A percentile compares a stretch with the other conserved stretches of the same genome.
Evolutionary conservation across 2,113 vertebrate genomes (phyloP).

Genomic region (Phalacrocorax aristotelis): DNA sequence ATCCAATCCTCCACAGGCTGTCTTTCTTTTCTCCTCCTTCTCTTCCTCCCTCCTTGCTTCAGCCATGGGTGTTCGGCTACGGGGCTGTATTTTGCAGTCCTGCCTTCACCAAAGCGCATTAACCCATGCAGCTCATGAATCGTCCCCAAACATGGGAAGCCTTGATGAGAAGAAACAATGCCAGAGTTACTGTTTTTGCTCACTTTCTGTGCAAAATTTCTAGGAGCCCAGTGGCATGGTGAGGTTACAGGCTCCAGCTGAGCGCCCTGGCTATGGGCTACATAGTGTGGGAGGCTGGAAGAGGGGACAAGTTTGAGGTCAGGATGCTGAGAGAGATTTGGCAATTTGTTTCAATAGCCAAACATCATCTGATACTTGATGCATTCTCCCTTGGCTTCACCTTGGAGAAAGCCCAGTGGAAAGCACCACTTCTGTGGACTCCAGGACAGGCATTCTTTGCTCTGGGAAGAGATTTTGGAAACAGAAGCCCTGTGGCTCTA

Average conservation of each 20-base stretch:
- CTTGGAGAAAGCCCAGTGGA: neutral
- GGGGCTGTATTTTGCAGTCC: neutral
- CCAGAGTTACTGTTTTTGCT: neutral
- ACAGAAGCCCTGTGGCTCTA: neutral
- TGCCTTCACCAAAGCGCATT: neutral
- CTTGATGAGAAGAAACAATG: neutral
- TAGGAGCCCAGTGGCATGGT: neutral
- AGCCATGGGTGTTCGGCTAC: neutral
- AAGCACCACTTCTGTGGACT: neutral
- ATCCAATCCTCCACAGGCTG: neutral
- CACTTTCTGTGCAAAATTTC: neutral
- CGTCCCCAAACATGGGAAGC: neutral
- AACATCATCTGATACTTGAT: neutral
- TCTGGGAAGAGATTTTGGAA: constrained; percentile 10
- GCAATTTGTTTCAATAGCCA: neutral
- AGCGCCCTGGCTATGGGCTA: neutral
- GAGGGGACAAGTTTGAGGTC: neutral
- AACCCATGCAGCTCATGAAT: neutral
- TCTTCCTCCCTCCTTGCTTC: neutral
- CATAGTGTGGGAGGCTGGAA: neutral
- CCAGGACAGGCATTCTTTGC: neutral
- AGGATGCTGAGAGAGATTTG: neutral
- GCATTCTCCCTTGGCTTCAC: neutral
- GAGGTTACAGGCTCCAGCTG: neutral
- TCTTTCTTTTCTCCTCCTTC: neutral